Percentiles rank a stretch among this genome's conserved stretches.
Conservation (phyloP, 2,113 vertebrate genomes). For the Otus sunia region DNA sequence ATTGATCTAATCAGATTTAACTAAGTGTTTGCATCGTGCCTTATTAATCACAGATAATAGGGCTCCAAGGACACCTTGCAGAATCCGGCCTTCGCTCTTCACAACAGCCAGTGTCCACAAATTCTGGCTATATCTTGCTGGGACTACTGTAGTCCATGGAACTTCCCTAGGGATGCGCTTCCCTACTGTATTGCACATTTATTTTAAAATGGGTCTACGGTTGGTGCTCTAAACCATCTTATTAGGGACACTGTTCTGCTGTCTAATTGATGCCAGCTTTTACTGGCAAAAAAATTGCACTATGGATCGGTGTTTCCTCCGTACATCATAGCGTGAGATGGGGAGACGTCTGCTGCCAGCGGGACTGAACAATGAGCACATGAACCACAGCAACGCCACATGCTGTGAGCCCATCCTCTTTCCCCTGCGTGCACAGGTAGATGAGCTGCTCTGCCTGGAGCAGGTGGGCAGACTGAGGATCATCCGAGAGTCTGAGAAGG, state of each 20-base stretch:
- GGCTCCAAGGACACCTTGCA: slow-evolving; percentile 35
- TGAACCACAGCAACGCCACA: neutral
- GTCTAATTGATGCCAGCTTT: neutral
- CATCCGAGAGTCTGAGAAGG: neutral
- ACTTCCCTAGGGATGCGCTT: neutral
- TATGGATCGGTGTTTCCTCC: neutral
- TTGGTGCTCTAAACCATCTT: neutral
- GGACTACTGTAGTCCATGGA: neutral
- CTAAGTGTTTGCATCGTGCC: slow-evolving; percentile 52
- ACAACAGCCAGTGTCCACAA: neutral
- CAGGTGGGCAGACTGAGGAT: neutral
- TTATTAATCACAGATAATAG: slow-evolving; percentile 60
- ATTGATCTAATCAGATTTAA: slow-evolving; percentile 58
- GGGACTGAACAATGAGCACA: neutral
- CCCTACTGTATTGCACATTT: neutral
- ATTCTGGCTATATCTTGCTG: neutral
- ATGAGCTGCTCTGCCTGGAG: neutral
- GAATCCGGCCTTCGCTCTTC: neutral
- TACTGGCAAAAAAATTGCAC: neutral
- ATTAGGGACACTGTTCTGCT: neutral
- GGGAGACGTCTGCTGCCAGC: neutral
- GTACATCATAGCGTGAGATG: accelerated
- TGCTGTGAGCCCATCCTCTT: neutral
- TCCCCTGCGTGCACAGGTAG: too few relatives aligned
- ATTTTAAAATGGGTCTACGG: neutral